phyloP scores from a whole-genome alignment of 2,797 vertebrate species.

The Pelodytes ibericus region DNA sequence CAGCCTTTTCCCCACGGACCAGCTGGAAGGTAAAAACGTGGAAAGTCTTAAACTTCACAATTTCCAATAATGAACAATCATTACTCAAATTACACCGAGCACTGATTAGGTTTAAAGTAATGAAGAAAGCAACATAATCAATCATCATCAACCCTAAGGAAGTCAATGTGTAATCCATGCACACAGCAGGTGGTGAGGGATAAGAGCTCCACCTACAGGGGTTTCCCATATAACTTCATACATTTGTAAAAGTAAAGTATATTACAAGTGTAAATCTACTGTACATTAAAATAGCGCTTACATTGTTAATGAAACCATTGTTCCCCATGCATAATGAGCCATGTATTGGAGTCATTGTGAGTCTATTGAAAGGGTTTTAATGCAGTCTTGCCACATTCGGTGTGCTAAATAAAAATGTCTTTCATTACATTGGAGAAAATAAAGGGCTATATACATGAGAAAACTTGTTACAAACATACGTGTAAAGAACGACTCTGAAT shows the following conservation, averaged over 20 bases:
- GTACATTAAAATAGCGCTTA: neutral
- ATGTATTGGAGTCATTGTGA: no score
- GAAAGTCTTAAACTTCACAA: conserved; percentile 93
- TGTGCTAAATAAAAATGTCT: no score
- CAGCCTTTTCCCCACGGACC: conserved; percentile 77
- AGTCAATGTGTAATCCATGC: conserved; percentile 76
- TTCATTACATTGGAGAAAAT: no score
- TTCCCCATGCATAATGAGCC: no score
- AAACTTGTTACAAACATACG: no score
- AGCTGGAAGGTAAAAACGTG: conserved; percentile 81
- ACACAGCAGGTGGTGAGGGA: conserved; percentile 71
- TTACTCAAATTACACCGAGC: conserved; percentile 98
- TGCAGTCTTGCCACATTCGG: no score
- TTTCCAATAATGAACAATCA: conserved; percentile 98
- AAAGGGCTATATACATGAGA: no score
- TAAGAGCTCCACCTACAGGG: conserved; percentile 85
- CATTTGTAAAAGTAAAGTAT: neutral
- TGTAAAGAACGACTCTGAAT: no score
- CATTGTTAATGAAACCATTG: neutral
- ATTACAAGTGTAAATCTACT: neutral
- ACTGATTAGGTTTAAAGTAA: conserved; percentile 99
- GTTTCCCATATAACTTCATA: conserved; percentile 29
- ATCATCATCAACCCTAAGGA: conserved; percentile 95
- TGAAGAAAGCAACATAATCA: conserved; percentile 99
- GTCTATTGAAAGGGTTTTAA: no score